Evolutionary conservation across 1,140 invertebrate species (phyloP).

Genomic region (Drosophila nebulosa): DNA sequence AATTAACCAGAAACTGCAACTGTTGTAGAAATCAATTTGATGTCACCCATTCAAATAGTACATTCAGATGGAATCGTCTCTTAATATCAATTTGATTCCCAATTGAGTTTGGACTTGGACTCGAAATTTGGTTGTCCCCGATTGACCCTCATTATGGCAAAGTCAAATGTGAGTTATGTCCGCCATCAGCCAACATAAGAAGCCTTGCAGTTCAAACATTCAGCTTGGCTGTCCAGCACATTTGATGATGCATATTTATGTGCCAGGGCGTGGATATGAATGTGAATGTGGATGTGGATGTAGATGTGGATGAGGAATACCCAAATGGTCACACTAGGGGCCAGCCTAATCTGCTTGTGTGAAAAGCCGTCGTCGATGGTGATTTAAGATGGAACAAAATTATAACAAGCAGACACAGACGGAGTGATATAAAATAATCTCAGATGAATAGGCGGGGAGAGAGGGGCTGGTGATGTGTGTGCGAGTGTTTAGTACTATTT

Average conservation of each 20-base stretch:
- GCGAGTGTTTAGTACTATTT: conserved; percentile 27
- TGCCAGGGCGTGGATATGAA: background rate
- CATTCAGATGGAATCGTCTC: background rate
- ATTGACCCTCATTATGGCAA: background rate
- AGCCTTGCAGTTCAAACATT: background rate
- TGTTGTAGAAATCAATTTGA: background rate
- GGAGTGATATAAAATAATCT: conserved; percentile 67
- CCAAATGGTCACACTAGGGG: conserved; percentile 1
- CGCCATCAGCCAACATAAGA: background rate
- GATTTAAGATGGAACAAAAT: conserved; percentile 67
- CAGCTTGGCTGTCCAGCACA: background rate
- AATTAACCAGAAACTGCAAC: background rate
- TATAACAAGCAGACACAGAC: conserved; percentile 31
- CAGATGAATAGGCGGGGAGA: conserved; percentile 23
- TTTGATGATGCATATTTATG: conserved; percentile 21
- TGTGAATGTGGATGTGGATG: no score
- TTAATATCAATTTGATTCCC: background rate
- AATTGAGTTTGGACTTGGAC: background rate
- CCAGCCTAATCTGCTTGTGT: conserved; percentile 53
- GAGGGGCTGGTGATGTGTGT: conserved; percentile 21
- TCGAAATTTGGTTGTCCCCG: background rate
- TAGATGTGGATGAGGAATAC: background rate
- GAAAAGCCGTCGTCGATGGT: conserved; percentile 52
- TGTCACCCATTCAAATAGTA: background rate
- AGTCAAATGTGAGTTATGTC: background rate